Evolutionary conservation across 2,888 invertebrate species (phyloP), one percentile per base, ranked within the genome.

Genomic region (Amphipoea lucens): DNA sequence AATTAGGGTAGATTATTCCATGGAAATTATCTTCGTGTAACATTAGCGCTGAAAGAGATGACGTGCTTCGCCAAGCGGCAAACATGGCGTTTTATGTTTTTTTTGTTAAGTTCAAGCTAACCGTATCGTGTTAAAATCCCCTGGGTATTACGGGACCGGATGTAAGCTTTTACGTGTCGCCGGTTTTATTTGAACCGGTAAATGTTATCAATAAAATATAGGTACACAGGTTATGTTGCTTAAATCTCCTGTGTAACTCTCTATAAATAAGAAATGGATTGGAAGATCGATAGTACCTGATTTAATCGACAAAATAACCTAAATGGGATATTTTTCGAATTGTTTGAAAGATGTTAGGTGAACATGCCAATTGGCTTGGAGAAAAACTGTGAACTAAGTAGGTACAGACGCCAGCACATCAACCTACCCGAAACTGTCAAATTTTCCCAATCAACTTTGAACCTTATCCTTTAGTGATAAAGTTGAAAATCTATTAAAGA

Each of bases 21-120:
- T 77, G 76, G 0, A 78, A 76, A 63, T 87, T 84, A 84, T 76
- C 51, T 23, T 42, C n/a, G 29, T 83, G 45, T 71, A 78, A 84
- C 63, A 57, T 57, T 68, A 71, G 0, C 66, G 57, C 14, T 79
- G 67, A 69, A 72, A 75, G 29, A 20, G 76, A 74, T 80, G 36
- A 54, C 48, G 12, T 63, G 79, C 74, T 83, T 78, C 69, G 12
- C 17, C 5, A 42, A 85, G 72, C 74, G 17, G 75, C 42, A 65
- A 79, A 66, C 9, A 67, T 65, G 45, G 57, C 63, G 40, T 63
- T 75, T 82, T 72, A 51, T 72, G n/a, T 57, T 65, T 82, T 79
- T 48, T 48, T 68, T 54, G 69, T 74, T 40, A 72, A 74, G 67
- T 77, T 72, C 42, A 62, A 76, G 74, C 69, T 71, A 74, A 40